Conservation (phyloP, 2,113 vertebrate species). For the Coptodon rendalli region DNA sequence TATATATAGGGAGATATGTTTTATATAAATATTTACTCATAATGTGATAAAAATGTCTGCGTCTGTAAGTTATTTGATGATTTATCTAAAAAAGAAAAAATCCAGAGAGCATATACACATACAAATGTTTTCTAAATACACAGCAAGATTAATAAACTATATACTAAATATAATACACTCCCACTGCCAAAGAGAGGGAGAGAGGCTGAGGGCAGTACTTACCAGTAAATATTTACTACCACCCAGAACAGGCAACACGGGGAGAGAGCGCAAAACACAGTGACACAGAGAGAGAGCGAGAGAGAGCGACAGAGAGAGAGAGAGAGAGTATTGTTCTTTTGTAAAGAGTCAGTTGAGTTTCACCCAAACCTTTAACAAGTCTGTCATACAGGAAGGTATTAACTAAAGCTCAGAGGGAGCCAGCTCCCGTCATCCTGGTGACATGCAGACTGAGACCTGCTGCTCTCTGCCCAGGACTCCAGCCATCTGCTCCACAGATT, state of each 20-base stretch:
- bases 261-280: not conserved
- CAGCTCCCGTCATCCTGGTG: slow-evolving; percentile 56
- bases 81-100: not conserved
- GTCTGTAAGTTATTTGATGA: not conserved
- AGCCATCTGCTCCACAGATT: slow-evolving; percentile 81
- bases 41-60: not conserved
- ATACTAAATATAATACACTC: not conserved
- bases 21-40: not conserved
- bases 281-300: not conserved
- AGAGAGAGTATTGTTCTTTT: slow-evolving; percentile 22
- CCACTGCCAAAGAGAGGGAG: not conserved
- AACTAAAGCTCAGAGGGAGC: slow-evolving; percentile 58
- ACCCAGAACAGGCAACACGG: not conserved
- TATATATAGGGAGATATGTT: not conserved
- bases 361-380: slow-evolving; percentile 58
- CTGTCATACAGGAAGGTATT: slow-evolving; percentile 63
- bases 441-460: slow-evolving; percentile 65
- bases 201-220: not conserved
- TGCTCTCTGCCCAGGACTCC: slow-evolving; percentile 71
- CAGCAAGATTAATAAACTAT: not conserved
- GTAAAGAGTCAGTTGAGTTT: slow-evolving; percentile 39
- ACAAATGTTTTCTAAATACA: not conserved
- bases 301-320: not conserved
- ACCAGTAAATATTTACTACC: slow-evolving; percentile 11
- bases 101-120: too few relatives aligned